These are phyloP conservation scores for Syritta pipiens DNA, from an alignment of 2,888 invertebrate species.

Conservation along the genomic window DNA sequence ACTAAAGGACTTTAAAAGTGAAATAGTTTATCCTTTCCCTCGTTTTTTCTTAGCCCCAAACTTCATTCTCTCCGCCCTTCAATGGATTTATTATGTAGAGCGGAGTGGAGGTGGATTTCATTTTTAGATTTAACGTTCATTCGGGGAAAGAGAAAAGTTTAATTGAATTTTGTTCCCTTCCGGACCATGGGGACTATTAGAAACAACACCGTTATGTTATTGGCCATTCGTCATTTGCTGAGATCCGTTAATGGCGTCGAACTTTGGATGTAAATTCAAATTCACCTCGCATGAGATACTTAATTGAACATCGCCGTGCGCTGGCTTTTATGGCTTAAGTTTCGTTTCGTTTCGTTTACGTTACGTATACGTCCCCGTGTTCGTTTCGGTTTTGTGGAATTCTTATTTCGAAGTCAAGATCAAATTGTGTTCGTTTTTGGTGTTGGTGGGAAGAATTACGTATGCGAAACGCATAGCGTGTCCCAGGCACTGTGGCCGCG, in stretches of 20 bases:
- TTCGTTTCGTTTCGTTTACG: too few species aligned
- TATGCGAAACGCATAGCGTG: constrained; percentile 42
- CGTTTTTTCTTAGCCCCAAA: background rate
- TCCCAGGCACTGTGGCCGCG: constrained; percentile 13
- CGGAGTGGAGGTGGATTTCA: constrained; percentile 16
- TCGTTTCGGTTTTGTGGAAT: background rate
- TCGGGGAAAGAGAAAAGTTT: background rate
- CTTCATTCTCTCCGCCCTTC: background rate
- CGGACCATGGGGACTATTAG: background rate
- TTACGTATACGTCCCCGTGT: constrained; percentile 35
- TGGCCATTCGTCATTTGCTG: background rate
- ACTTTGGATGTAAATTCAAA: constrained; percentile 20
- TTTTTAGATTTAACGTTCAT: constrained; percentile 13
- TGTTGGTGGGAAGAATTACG: too few species aligned
- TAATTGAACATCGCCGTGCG: constrained; percentile 16
- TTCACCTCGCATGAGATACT: constrained; percentile 19
- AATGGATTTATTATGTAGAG: background rate
- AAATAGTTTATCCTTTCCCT: constrained; percentile 51
- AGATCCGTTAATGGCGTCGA: constrained; percentile 15
- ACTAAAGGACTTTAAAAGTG: constrained; percentile 51
- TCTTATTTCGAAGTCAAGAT: constrained; percentile 18
- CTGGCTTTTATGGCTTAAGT: constrained; percentile 18
- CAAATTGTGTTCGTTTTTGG: constrained; percentile 30
- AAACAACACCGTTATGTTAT: constrained; percentile 15
- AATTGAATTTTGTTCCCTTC: constrained; percentile 48